Percentiles rank a stretch among this genome's conserved stretches.
phyloP scores from a whole-genome alignment of 2,113 vertebrate genomes.

The Regulus satrapa region DNA sequence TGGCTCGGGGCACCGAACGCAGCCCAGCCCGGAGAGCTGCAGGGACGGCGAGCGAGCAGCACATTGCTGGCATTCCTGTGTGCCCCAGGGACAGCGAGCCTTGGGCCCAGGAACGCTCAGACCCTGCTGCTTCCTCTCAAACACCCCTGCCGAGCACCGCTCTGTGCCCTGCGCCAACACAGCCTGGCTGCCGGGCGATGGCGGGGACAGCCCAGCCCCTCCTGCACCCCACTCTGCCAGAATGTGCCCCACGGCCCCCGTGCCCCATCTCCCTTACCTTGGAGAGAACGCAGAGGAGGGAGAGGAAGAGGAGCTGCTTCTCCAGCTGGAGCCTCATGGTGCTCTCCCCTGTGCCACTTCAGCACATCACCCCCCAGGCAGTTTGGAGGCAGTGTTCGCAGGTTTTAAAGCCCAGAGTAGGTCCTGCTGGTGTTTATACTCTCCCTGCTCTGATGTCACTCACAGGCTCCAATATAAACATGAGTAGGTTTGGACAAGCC shows the following conservation, averaged over 20 bases:
- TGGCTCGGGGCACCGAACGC: neutral
- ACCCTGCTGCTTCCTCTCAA: neutral
- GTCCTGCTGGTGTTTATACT: conserved; percentile 70
- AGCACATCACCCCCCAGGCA: conserved; percentile 52
- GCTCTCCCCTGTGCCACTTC: neutral
- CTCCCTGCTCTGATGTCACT: conserved; percentile 71
- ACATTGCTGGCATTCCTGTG: neutral
- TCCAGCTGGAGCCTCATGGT: conserved; percentile 61
- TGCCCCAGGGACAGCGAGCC: neutral
- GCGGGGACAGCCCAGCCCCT: neutral
- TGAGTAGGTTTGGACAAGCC: conserved; percentile 64
- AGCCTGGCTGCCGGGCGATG: neutral
- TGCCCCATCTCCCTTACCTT: conserved; percentile 63
- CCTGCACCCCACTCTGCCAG: neutral
- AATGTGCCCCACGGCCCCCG: neutral
- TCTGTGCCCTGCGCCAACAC: neutral
- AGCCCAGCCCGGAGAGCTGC: neutral
- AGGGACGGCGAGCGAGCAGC: neutral
- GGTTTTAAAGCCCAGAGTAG: conserved; percentile 47
- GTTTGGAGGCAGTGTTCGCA: conserved; percentile 29
- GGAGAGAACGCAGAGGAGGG: conserved; percentile 59
- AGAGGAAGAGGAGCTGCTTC: conserved; percentile 57
- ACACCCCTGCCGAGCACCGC: neutral
- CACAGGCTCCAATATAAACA: conserved; percentile 73
- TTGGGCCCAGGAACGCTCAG: neutral